phyloP scores from a whole-genome alignment of 1,140 invertebrate species.

The Ceratosolen solmsi region DNA sequence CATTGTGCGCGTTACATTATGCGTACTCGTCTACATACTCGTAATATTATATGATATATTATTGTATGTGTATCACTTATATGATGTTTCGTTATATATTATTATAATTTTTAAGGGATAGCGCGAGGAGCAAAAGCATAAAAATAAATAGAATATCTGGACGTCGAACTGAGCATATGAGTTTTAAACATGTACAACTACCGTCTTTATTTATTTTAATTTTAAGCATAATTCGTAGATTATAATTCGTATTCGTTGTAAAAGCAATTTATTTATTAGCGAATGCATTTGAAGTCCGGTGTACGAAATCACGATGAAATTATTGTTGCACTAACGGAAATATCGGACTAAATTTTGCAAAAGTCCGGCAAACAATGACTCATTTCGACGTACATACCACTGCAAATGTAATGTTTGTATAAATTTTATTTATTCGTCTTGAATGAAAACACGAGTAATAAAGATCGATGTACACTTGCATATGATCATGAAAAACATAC shows the following conservation, averaged over 20 bases:
- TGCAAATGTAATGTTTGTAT: slow-evolving; percentile 2
- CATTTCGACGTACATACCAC: slow-evolving; percentile 12
- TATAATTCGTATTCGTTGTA: background rate
- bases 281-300: background rate
- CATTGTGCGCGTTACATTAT: slow-evolving; percentile 42
- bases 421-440: slow-evolving; percentile 5
- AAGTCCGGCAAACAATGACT: background rate
- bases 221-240: slow-evolving; percentile 7
- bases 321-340: background rate
- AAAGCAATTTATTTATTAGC: slow-evolving; percentile 14
- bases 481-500: background rate
- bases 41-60: slow-evolving; percentile 24
- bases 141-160: background rate
- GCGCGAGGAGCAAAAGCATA: background rate
- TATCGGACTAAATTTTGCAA: slow-evolving; percentile 15
- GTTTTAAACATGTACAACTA: background rate
- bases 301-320: background rate
- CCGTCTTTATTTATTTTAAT: slow-evolving; percentile 3
- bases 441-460: too few species aligned
- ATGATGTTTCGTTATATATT: background rate
- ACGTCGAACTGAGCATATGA: slow-evolving; percentile 16
- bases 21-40: slow-evolving; percentile 22
- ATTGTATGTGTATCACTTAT: slow-evolving; percentile 24
- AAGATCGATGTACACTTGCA: background rate
- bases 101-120: slow-evolving; percentile 29